Evolutionary conservation across 2,113 vertebrate species (phyloP), one percentile per base, ranked within the genome.

Genomic region (Poecile atricapillus): DNA sequence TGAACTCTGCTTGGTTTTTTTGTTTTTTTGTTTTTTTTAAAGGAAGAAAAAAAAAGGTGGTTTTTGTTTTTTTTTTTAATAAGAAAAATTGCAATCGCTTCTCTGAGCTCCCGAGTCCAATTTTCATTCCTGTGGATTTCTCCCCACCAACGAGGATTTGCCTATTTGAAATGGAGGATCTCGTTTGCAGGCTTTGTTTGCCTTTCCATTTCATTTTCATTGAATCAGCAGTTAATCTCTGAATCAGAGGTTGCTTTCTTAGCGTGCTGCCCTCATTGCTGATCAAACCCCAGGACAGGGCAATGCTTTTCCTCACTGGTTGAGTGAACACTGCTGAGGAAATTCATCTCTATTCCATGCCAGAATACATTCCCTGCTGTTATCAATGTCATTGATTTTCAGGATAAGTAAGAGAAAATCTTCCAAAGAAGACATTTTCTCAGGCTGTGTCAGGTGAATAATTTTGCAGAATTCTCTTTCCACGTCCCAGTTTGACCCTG

Each of bases 61-160:
- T 18, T 19, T n/a, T 56, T 41, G 3, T n/a, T 25, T 21, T 15
- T 35, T 69, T 60, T 46, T 20, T n/a, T n/a, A n/a, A n/a, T n/a
- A 14, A 17, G 25, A 76, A 92, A 88, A 93, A 80, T 33, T 1
- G 0, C n/a, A 31, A 46, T 65, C 4, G 10, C n/a, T 83, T 41
- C 59, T 47, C 71, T 15, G 85, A 88, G 85, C 75, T 86, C 75
- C 67, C 0, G 7, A 90, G 90, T 21, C 55, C 71, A 83, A 49
- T 83, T 88, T 81, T 90, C 83, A 90, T 94, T 92, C 82, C 94
- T 83, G 85, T 63, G 92, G 74, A 53, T 94, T 96, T 60, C 82
- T 84, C 90, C 64, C 30, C 62, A 28, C 71, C 84, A 30, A 7
- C 8, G 62, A 90, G 46, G 67, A 49, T 64, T 83, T 69, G 41